These are phyloP conservation scores for Lucilia sericata DNA, from an alignment of 1,140 invertebrate genomes.

Conservation along the genomic window DNA sequence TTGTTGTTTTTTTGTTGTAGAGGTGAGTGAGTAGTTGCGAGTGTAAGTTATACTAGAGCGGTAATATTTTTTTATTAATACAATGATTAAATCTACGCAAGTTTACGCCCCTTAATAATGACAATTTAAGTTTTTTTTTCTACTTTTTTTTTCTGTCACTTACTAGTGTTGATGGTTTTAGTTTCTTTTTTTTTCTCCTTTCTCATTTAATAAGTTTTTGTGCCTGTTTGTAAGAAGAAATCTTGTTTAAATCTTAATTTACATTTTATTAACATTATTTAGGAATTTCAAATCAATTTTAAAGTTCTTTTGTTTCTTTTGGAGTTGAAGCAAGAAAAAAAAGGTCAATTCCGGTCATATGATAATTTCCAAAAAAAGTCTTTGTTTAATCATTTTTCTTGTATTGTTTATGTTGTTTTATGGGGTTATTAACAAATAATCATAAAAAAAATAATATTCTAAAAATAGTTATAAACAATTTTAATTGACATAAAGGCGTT, in stretches of 20 bases:
- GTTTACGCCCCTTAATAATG: constrained; percentile 10
- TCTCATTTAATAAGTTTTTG: neutral
- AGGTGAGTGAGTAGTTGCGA: neutral
- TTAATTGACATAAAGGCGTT: too few species aligned
- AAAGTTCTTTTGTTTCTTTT: constrained; percentile 2
- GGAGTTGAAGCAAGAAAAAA: neutral
- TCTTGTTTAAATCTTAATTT: neutral
- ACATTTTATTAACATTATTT: neutral
- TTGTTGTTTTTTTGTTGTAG: neutral
- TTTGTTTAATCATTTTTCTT: too few species aligned
- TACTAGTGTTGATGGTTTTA: too few species aligned
- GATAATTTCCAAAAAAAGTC: neutral
- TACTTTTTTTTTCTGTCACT: neutral
- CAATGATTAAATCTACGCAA: neutral
- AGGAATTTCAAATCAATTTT: neutral
- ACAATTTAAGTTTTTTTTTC: neutral
- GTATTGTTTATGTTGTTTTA: too few species aligned
- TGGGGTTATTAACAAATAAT: too few species aligned
- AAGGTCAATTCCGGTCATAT: constrained; percentile 20
- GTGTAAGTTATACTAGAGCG: neutral
- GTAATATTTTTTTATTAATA: neutral
- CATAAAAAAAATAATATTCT: too few species aligned
- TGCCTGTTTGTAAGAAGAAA: neutral
- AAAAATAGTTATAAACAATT: too few species aligned
- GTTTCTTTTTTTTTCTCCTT: neutral